Base-by-base conservation (phyloP, 2,888 invertebrate species). In the Heteromurus nitidus region DNA sequence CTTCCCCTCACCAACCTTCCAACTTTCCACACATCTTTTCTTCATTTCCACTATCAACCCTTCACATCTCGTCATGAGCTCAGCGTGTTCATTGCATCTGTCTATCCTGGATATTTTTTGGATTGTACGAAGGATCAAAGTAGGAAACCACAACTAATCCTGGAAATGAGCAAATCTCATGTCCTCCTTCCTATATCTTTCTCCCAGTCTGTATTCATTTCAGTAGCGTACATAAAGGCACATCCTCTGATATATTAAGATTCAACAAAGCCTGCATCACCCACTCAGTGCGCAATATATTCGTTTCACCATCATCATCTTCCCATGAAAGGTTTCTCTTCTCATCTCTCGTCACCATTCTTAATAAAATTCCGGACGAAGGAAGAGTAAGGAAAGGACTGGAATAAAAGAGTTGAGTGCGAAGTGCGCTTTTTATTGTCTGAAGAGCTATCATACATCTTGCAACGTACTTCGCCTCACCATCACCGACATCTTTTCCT, bases 141-240 rank as follows among this genome's bases (percentile, higher is more conserved):
- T 26, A n/a, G 26, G 50, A 76, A 60, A 44, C 70, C 79, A 42
- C 64, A 72, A 28, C 72, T 79, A 79, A 79, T 79, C 79, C 72
- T 70, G 44, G 30, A 79, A 72, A 64, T 79, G 72, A 72, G 72
- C 65, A 79, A 79, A 72, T 79, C 79, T 70, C 70, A 77, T 69
- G 77, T 50, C 44, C 42, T 67, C 55, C n/a, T 24, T 31, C 47
- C 28, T n/a, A 58, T 42, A 11, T 55, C 7, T 3, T 36, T 36
- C 31, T 36, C 36, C 36, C 7, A 36, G 7, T n/a, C n/a, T n/a
- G n/a, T n/a, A n/a, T n/a, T n/a, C n/a, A n/a, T 36, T 36, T 36
- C 36, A 36, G 9, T 13, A 7, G 36, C 13, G 13, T 26, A 5
- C 44, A 18, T 16, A 20, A 2, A 18, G 16, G 7, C 13, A 11